Evolutionary conservation across 53 echinoderm and acorn worm genomes (phyloP), one percentile per base, ranked within the genome.

Genomic region (Hippasteria phrygiana): DNA sequence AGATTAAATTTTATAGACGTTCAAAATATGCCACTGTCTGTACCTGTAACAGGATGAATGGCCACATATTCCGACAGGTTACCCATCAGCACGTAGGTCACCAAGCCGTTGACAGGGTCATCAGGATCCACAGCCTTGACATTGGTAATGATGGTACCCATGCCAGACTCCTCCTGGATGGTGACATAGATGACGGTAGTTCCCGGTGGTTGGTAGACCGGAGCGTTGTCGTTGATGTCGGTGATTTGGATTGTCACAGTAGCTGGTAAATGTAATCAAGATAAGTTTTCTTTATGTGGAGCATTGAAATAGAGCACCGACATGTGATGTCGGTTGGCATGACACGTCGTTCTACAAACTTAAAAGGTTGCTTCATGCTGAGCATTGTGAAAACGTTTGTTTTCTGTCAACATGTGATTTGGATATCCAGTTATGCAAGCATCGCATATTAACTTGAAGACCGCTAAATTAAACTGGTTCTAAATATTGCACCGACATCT

Each of bases 171-270:
- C 42, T 95, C 96, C 79, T 92, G 94, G 24, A 95, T 41, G 63
- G 80, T 63, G 16, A 89, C 87, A 14, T 85, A 1, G 35, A 95
- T 74, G 78, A 67, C n/a, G 31, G 34, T 69, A 6, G 92, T 86
- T 11, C 80, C 91, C 0, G 78, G 84, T 0, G 93, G 94, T 54
- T 91, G 91, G 90, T 93, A 96, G 16, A 64, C 63, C 0, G 99
- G 99, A 43, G 51, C 87, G 73, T 98, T 96, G 93, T 98, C 99
- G 38, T 98, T 98, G 55, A 92, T 71, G 79, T 98, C 99, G 0
- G 83, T 87, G 78, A 98, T 94, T 6, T 84, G 72, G 73, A 98
- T 94, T n/a, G 93, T 92, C 22, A 98, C 91, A 38, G 4, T 43
- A 5, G 54, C 36, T 56, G 28, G 3, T 31, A 65, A 31, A 2